Conservation (phyloP, 2,797 vertebrate genomes). For the Microtus obscurus region DNA sequence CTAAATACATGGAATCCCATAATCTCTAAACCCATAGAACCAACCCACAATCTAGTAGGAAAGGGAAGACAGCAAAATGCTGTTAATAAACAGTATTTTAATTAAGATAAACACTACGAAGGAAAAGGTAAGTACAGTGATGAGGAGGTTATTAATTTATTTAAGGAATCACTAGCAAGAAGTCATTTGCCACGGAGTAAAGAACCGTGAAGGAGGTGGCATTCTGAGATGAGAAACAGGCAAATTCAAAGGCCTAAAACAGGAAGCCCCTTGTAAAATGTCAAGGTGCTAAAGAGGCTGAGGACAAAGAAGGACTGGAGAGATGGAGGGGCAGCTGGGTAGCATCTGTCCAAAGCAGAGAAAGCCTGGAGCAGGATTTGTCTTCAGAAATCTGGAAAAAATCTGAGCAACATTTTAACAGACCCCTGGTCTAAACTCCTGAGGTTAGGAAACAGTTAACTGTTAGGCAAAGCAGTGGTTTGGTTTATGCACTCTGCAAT, state of each 20-base stretch:
- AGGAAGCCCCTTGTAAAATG: background rate
- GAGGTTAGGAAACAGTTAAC: background rate
- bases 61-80: background rate
- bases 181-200: slow-evolving; percentile 11
- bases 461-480: background rate
- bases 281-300: background rate
- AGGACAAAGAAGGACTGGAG: background rate
- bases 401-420: background rate
- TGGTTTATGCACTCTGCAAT: background rate
- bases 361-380: background rate
- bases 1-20: background rate
- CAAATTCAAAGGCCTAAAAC: background rate
- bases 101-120: background rate
- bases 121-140: background rate
- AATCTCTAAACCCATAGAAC: background rate
- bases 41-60: background rate
- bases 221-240: background rate
- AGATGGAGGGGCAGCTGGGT: background rate
- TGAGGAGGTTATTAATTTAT: background rate
- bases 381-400: background rate
- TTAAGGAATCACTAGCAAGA: background rate
- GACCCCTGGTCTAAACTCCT: background rate
- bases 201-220: background rate
- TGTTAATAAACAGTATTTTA: background rate
- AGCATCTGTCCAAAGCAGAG: background rate